Evolutionary conservation across 2,797 vertebrate genomes (phyloP).

Genomic region (Carduelis carduelis): DNA sequence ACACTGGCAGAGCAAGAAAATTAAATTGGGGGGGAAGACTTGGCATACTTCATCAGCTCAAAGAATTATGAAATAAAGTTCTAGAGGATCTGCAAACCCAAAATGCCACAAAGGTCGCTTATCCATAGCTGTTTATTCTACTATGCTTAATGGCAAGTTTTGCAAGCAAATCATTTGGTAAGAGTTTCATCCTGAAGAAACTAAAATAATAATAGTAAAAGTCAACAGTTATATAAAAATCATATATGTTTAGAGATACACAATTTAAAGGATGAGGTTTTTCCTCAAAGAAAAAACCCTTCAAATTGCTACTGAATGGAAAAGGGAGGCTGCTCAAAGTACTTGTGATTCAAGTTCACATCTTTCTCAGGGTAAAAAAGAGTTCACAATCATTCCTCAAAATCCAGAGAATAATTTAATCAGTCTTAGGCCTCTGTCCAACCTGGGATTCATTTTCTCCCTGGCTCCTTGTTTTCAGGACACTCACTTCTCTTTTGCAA

Average conservation of each 20-base stretch:
- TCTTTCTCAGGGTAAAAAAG: background rate
- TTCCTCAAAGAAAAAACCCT: background rate
- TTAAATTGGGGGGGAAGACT: background rate
- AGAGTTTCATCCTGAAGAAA: background rate
- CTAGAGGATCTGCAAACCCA: background rate
- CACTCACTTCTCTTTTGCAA: background rate
- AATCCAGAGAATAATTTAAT: background rate
- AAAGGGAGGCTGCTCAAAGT: background rate
- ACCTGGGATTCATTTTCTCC: background rate
- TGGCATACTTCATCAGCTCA: background rate
- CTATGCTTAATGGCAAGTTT: background rate
- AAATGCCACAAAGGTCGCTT: background rate
- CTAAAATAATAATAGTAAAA: background rate
- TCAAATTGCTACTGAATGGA: background rate
- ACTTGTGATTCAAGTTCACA: background rate
- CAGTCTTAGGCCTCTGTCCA: background rate
- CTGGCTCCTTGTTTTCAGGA: background rate
- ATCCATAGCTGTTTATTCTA: background rate
- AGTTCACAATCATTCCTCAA: conserved; percentile 13
- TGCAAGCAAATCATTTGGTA: background rate
- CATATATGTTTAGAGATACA: background rate
- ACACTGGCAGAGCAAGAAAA: background rate
- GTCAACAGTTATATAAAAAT: background rate
- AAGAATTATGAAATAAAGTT: conserved; percentile 27
- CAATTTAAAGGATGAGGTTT: background rate